Base-by-base conservation (phyloP, 2,888 invertebrate genomes). In the Scrobipalpa costella region DNA sequence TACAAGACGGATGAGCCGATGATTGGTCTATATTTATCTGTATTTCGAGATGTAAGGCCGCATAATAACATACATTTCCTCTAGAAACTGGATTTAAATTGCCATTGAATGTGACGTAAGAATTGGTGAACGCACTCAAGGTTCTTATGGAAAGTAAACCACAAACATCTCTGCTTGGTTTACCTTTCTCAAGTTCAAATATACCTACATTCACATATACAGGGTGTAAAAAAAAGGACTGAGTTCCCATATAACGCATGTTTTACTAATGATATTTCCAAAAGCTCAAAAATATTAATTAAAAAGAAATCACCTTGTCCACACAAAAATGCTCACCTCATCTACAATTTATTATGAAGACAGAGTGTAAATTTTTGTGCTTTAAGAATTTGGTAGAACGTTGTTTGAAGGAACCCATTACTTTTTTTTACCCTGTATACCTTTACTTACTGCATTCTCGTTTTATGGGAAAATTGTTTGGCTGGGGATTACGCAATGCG, bases 71-170 rank as follows among this genome's bases (percentile, higher is more conserved):
- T 44, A 27, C 15, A 59, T 44, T 59, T 59, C 44, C 21, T 47
- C 44, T 11, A n/a, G 27, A 27, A 36, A 44, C 44, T 59, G 59
- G 59, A 11, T 59, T 59, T 47, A 27, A 59, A 59, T 59, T 59
- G 59, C 59, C 44, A 59, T 60, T 49, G 60, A 60, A n/a, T 15
- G 34, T 60, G 49, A 60, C 60, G 60, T 60, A 60, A 59, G 40
- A 57, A 57, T 57, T 57, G 57, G 59, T 59, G 27, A 52, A 63
- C 61, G 63, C 67, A 62, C 68, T 71, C 80, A 80, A 80, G 80
- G 80, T 77, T 75, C 72, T 27, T 57, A 72, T 77, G 72, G 79
- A 80, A 80, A 60, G 60, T 60, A 60, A 49, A 49, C 60, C 60
- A 60, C 60, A 60, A 60, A 49, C 49, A 60, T 60, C 60, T 33